Conservation (phyloP, 2,888 invertebrate species). For the Pammene aurita region DNA sequence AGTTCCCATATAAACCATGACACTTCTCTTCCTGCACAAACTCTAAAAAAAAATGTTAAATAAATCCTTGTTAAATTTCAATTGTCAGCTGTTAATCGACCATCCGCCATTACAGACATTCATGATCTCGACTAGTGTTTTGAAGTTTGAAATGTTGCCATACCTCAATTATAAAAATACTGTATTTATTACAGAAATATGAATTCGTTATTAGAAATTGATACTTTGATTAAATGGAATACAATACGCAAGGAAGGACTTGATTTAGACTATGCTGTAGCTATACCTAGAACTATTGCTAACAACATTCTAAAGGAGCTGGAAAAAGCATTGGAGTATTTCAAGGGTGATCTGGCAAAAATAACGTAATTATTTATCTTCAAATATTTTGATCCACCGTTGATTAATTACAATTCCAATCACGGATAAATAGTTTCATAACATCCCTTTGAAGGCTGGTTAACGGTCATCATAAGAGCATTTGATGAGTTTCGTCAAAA, state of each 20-base stretch:
- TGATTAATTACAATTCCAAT: too few relatives aligned
- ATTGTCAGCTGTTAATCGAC: too few relatives aligned
- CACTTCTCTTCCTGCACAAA: too few relatives aligned
- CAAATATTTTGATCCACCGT: neutral
- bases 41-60: too few relatives aligned
- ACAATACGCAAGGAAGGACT: slow-evolving; percentile 79
- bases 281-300: slow-evolving; percentile 73
- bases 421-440: too few relatives aligned
- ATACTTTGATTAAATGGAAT: slow-evolving; percentile 60
- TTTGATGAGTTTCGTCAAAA: too few relatives aligned
- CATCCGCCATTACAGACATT: too few relatives aligned
- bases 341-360: slow-evolving; percentile 84
- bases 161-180: slow-evolving; percentile 22
- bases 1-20: too few relatives aligned
- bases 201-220: slow-evolving; percentile 56
- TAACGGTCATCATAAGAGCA: too few relatives aligned
- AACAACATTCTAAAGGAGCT: slow-evolving; percentile 76
- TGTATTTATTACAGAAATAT: slow-evolving; percentile 43
- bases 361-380: slow-evolving; percentile 67
- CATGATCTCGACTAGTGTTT: neutral
- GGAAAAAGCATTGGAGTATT: slow-evolving; percentile 84
- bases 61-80: too few relatives aligned
- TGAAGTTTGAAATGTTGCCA: slow-evolving; percentile 29
- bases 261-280: slow-evolving; percentile 81
- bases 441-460: too few relatives aligned